Evolutionary conservation across 2,888 invertebrate genomes (phyloP).

Genomic region (Drosophila mettleri): DNA sequence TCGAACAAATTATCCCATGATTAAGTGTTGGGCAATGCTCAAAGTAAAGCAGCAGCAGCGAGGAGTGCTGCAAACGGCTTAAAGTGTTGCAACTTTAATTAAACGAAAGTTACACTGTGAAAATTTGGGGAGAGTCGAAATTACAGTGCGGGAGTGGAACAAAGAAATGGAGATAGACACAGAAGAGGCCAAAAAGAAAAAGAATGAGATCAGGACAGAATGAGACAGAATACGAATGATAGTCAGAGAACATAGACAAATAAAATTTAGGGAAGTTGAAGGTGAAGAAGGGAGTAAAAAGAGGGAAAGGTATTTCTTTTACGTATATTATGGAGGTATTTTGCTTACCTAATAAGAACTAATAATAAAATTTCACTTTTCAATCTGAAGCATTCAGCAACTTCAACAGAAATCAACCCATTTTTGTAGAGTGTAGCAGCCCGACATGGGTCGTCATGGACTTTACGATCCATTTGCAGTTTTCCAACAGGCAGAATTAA

Average conservation of each 20-base stretch:
- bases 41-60: not conserved
- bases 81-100: conserved; percentile 1
- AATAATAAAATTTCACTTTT: not conserved
- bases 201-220: not conserved
- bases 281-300: too few relatives aligned
- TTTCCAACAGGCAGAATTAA: conserved; percentile 20
- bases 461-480: conserved; percentile 24
- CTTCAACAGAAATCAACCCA: not conserved
- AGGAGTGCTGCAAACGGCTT: not conserved
- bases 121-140: not conserved
- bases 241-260: too few relatives aligned
- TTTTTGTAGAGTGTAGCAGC: conserved; percentile 8
- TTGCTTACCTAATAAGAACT: too few relatives aligned
- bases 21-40: conserved; percentile 8
- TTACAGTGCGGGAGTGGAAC: not conserved
- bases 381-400: not conserved
- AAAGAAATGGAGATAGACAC: not conserved
- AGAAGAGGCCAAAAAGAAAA: too few relatives aligned
- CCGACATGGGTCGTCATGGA: conserved; percentile 1
- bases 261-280: too few relatives aligned
- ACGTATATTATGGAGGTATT: too few relatives aligned
- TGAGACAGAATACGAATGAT: too few relatives aligned
- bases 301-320: too few relatives aligned
- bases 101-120: not conserved
- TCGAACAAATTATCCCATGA: not conserved